Evolutionary conservation across 2,797 vertebrate genomes (phyloP).

Genomic region (Orientallactaga sibirica): DNA sequence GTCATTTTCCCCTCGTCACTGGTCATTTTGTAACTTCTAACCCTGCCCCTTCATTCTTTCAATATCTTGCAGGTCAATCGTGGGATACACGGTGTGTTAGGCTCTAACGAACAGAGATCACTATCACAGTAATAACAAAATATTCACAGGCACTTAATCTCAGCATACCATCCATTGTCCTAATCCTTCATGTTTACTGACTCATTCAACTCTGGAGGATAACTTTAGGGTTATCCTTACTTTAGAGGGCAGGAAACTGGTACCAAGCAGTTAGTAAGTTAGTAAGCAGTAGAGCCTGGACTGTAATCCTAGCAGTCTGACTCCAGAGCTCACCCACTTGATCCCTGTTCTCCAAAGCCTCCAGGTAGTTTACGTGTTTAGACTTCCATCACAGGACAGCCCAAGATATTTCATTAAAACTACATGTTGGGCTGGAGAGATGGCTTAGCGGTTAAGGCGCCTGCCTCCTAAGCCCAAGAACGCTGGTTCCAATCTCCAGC

Average conservation of each 20-base stretch:
- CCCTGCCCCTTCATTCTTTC: not conserved
- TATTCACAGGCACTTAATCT: not conserved
- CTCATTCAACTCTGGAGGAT: not conserved
- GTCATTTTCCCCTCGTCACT: not conserved
- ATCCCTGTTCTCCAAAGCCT: not conserved
- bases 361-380: not conserved
- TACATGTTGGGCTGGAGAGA: too few species aligned
- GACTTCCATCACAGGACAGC: not conserved
- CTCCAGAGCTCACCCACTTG: not conserved
- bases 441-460: too few species aligned
- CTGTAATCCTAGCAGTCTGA: not conserved
- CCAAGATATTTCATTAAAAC: not conserved
- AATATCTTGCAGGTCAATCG: not conserved
- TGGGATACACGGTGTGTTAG: not conserved
- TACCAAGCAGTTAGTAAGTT: not conserved
- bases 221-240: not conserved
- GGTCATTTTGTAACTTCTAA: not conserved
- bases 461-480: too few species aligned
- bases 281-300: not conserved
- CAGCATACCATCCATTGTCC: not conserved
- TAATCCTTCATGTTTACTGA: constrained; percentile 4
- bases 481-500: too few species aligned
- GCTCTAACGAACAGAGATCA: constrained; percentile 35
- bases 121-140: not conserved
- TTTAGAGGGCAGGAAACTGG: not conserved